Percentiles rank a stretch among this genome's conserved stretches.
These are phyloP conservation scores for Artibeus jamaicensis DNA, from an alignment of 2,797 vertebrate genomes.

Conservation along the genomic window DNA sequence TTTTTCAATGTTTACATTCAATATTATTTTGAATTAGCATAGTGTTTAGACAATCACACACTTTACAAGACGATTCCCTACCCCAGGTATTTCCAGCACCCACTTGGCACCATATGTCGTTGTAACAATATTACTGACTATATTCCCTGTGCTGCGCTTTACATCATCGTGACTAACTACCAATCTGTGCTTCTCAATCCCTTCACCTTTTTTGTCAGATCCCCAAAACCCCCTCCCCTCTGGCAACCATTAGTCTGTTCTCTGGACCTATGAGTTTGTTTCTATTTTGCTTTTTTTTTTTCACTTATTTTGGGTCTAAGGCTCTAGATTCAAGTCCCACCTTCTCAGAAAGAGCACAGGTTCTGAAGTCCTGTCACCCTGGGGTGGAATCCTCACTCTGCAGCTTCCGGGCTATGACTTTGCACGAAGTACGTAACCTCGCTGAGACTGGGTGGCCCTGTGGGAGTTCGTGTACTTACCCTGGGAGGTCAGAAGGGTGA, in stretches of 20 bases:
- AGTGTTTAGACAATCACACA: not conserved
- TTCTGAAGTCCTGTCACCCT: not conserved
- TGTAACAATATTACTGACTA: not conserved
- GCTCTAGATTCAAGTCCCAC: not conserved
- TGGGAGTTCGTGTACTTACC: not conserved
- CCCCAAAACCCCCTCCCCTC: not conserved
- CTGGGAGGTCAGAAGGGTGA: not conserved
- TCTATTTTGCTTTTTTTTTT: not conserved
- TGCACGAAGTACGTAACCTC: not conserved
- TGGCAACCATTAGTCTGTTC: not conserved
- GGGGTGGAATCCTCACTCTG: not conserved
- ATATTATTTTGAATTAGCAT: not conserved
- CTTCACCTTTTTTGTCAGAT: not conserved
- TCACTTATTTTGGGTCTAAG: not conserved
- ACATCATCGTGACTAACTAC: not conserved
- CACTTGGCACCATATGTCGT: not conserved
- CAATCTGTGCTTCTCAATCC: not conserved
- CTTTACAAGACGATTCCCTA: not conserved
- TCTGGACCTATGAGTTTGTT: not conserved
- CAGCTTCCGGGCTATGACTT: not conserved
- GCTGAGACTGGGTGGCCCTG: not conserved
- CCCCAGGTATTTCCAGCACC: not conserved
- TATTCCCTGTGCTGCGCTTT: not conserved
- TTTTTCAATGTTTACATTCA: not conserved
- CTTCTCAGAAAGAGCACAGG: not conserved